Base-by-base conservation (phyloP, 2,797 vertebrate species). In the Sebastes jordani region DNA sequence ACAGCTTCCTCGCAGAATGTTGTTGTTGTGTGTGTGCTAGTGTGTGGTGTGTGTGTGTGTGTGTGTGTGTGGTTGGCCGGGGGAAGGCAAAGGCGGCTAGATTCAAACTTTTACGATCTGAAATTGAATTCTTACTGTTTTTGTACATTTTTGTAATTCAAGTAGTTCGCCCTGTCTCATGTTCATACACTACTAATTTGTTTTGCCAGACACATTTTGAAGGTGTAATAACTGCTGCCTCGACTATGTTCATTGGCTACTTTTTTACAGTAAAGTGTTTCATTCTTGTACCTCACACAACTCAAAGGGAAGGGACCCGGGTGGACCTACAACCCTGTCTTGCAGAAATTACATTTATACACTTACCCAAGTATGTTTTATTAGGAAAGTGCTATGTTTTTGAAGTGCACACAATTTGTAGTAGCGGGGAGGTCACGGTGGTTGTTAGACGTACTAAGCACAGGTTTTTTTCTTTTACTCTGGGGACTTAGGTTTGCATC, bases 1-100 rank as follows among this genome's bases (percentile, higher is more conserved):
- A 91, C 86, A 91, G 91, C 92, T 95, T 95, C 88, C 89, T 93
- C 82, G 73, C 81, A 79, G 79, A 90, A 64, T 91, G 87, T 82
- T 87, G 82, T 74, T 73, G 74, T 71, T 55, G 73, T 59, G 27
- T 56, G 78, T 60, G 71, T 10, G 16, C 25, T 36, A 34, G 11
- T 38, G 25, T 8, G n/a, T 73, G 52, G n/a, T 73, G 71, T 27
- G 65, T 59, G 73, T 59, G 71, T 30, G 29, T 29, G 30, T 59
- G 71, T 65, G 54, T 65, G 63, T 27, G 63, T 66, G 38, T 65
- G 61, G 22, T 34, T 83, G 58, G 55, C 30, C 66, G 7, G 4
- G 4, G 6, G n/a, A 63, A 32, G 20, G 16, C 8, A 9, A 38
- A 56, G 74, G 23, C 1, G 4, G 38, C 38, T 81, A 79, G 27